These are phyloP conservation scores for Bradypodion ventrale DNA, from an alignment of 2,797 vertebrate genomes.

Conservation along the genomic window DNA sequence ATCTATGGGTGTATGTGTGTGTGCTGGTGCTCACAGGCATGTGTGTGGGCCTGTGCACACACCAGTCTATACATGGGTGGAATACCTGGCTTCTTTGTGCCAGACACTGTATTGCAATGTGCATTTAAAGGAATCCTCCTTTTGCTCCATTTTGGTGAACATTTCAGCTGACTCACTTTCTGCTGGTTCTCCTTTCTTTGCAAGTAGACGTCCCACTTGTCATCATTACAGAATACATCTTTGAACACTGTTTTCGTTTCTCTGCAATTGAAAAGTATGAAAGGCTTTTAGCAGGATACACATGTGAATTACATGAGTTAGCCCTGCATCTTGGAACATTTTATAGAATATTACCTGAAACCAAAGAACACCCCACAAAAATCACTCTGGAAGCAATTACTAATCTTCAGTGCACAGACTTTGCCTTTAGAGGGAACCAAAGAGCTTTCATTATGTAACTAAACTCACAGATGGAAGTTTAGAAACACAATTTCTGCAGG, in stretches of 20 bases:
- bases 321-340: not conserved
- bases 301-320: not conserved
- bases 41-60: no score
- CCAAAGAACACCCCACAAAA: not conserved
- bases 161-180: not conserved
- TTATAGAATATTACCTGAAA: not conserved
- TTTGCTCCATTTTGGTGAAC: not conserved
- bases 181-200: not conserved
- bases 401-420: not conserved
- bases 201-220: not conserved
- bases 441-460: constrained; percentile 5
- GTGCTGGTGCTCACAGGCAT: no score
- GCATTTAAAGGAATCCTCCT: not conserved
- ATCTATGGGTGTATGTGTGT: not conserved
- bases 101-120: not conserved
- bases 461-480: not conserved
- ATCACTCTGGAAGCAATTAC: not conserved
- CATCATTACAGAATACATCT: not conserved
- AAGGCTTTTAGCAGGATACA: not conserved
- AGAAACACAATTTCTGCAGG: not conserved
- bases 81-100: not conserved
- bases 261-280: not conserved
- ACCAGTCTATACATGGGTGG: not conserved
- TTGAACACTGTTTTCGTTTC: not conserved
- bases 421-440: constrained; percentile 19